Base-by-base conservation (phyloP, 2,888 invertebrate species). In the Heliconius charithonia region DNA sequence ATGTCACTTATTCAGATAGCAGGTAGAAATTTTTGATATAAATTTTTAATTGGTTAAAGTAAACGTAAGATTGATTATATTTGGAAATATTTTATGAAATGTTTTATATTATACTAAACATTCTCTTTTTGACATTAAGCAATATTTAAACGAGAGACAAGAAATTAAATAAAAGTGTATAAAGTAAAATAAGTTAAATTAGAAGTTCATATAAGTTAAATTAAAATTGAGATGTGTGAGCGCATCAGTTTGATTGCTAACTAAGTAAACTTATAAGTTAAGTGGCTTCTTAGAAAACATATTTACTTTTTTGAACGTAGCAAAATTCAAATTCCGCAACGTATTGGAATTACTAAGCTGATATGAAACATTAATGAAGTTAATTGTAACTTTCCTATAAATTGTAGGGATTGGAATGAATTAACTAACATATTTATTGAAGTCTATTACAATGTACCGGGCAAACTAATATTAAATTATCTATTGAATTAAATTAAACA, bases 331-430 rank as follows among this genome's bases (percentile, higher is more conserved):
- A 45, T 1, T 16, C 45, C 45, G 45, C 16, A 45, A 45, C 16
- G 45, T 45, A 45, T 45, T 0, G 2, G 9, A 22, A 56, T 16
- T 56, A 56, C 9, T 56, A 56, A 19, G 22, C 0, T 56, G 22
- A 56, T 3, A 22, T 22, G 56, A 29, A 59, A 12, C n/a, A 51
- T 29, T 22, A 70, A 72, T 56, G 59, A 72, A 72, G n/a, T n/a
- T n/a, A 71, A 71, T 32, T 13, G 32, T 72, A 56, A 72, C 56
- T 71, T 59, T 72, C 32, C 32, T 16, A 13, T 37, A 32, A 29
- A 32, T 56, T 71, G 13, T 71, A 29, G 56, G 7, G 56, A 71
- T 71, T 22, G 67, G 27, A 51, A 45, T 70, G 16, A 32, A 67
- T 67, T 37, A 3, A 29, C 29, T n/a, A 3, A 29, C 29, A 29